Evolutionary conservation across 1,140 invertebrate species (phyloP), one percentile per base, ranked within the genome.

Genomic region (Lanistes nyassanus): DNA sequence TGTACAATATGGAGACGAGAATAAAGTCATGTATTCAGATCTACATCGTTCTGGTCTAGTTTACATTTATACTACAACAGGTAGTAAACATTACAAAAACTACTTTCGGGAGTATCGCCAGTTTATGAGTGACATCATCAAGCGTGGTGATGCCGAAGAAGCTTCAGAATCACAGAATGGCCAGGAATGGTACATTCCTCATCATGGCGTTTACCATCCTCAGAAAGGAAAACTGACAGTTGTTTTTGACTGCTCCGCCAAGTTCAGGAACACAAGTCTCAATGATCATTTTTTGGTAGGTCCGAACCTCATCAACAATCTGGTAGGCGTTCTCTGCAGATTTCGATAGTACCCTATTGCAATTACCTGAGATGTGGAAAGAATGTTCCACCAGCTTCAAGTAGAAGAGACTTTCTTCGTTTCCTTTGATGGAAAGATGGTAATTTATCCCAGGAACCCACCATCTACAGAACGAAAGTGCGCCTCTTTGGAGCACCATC

Each of bases 251-350:
- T 79, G 36, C 26, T 77, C 67, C 47, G 74, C 66, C 11, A 65
- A 53, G 36, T 53, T 29, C 55, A 42, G 69, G 5, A 79, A 76
- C 47, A 65, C 66, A 5, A 83, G 79, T 13, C 68, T 87, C 0
- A 88, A 87, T 69, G 68, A 80, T 11, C 77, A 82, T 69, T 36
- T 83, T 19, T 55, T 81, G 0, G 76, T 58, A n/a, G 82, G 79
- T n/a, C 82, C 80, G n/a, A 79, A 82, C 64, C 73, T 80, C 5
- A n/a, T n/a, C n/a, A 80, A 76, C 3, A 83, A 83, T 31, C 55
- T 83, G 6, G 37, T 65, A 42, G 80, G 82, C 0, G 79, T 83
- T 2, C 53, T 82, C 0, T 78, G 69, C 31, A 78, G 80, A 71
- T 83, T 82, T 26, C 65, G 80, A 62, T 34, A 71, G 55, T 23